phyloP scores from a whole-genome alignment of 1,140 invertebrate genomes.

The Drosophila leontia region DNA sequence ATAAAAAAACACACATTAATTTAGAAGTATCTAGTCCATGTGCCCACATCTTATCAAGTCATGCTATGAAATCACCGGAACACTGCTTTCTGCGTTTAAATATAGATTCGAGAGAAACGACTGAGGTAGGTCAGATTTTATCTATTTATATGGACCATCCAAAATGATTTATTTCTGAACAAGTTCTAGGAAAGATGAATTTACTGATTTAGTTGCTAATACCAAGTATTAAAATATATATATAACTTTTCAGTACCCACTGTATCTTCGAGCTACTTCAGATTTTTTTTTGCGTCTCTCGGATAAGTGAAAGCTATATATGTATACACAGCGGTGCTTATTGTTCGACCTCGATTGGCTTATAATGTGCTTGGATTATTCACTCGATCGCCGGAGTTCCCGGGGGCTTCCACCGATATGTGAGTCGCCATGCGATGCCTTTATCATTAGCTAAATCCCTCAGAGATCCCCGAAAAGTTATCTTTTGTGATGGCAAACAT shows the following conservation, averaged over 20 bases:
- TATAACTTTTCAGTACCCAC: background rate
- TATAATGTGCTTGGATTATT: slow-evolving; percentile 24
- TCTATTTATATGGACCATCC: background rate
- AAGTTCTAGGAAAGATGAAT: background rate
- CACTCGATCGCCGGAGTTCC: slow-evolving; percentile 25
- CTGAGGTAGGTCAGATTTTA: background rate
- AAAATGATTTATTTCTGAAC: background rate
- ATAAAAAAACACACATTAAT: slow-evolving; percentile 18
- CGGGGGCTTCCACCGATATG: slow-evolving; percentile 9
- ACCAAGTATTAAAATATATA: background rate
- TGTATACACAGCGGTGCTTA: background rate
- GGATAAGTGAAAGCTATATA: slow-evolving; percentile 14
- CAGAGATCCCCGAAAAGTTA: slow-evolving; percentile 27
- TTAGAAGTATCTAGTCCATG: slow-evolving; percentile 2
- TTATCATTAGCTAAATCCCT: slow-evolving; percentile 11
- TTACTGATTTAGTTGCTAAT: background rate
- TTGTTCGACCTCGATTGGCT: slow-evolving; percentile 38
- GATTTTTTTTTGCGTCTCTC: background rate
- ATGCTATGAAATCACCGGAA: slow-evolving; percentile 40
- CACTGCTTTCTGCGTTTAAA: slow-evolving; percentile 20
- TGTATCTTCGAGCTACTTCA: background rate
- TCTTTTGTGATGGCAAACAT: slow-evolving; percentile 18
- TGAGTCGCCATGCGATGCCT: slow-evolving; percentile 20
- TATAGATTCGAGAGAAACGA: slow-evolving; percentile 19
- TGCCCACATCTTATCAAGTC: slow-evolving; percentile 29